Evolutionary conservation across 2,888 invertebrate genomes (phyloP).

Genomic region (Eupithecia insigniata): DNA sequence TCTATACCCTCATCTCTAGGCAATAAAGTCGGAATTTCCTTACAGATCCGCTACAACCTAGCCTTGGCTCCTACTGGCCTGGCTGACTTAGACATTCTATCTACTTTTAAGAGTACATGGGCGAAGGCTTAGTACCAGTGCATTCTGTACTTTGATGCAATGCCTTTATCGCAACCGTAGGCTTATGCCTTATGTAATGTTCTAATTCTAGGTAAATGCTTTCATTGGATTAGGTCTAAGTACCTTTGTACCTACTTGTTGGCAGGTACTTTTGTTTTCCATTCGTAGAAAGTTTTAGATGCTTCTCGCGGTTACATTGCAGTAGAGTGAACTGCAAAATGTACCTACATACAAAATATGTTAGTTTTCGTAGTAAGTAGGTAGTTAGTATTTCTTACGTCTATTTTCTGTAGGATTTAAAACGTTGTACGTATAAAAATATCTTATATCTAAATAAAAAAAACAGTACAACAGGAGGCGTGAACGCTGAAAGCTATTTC

Average conservation of each 20-base stretch:
- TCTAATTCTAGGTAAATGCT: slow-evolving; percentile 65
- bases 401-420: background rate
- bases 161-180: slow-evolving; percentile 58
- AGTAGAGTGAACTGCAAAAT: background rate
- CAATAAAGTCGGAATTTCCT: slow-evolving; percentile 59
- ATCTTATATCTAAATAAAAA: too few species aligned
- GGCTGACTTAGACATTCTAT: slow-evolving; percentile 85
- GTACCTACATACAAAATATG: too few species aligned
- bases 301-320: background rate
- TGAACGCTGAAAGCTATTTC: too few species aligned
- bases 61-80: slow-evolving; percentile 84
- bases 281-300: slow-evolving; percentile 4
- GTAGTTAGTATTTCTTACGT: background rate
- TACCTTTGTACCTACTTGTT: too few species aligned
- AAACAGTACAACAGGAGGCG: too few species aligned
- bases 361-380: background rate
- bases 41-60: slow-evolving; percentile 65
- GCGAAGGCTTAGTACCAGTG: slow-evolving; percentile 76
- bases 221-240: slow-evolving; percentile 61
- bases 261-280: slow-evolving; percentile 15
- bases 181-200: slow-evolving; percentile 61
- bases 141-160: slow-evolving; percentile 64
- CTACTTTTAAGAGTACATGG: slow-evolving; percentile 83
- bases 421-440: too few species aligned
- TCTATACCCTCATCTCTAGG: slow-evolving; percentile 49